These are phyloP conservation scores for Pristionchus japonicus DNA, from an alignment of 2,888 invertebrate genomes.

Conservation along the genomic window DNA sequence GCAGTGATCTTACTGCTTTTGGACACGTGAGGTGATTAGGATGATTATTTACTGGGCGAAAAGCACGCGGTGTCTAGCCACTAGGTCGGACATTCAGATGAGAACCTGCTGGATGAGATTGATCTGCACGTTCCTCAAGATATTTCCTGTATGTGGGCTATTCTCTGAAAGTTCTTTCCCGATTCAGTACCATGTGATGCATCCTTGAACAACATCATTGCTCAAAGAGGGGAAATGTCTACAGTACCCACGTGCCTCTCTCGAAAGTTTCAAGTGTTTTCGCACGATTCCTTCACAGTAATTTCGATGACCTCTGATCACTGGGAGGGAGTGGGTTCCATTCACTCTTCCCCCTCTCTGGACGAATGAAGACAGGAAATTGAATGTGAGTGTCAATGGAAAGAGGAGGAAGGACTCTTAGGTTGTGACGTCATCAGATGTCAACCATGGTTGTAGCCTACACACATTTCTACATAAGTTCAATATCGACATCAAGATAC, in stretches of 20 bases:
- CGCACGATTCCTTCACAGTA: not conserved
- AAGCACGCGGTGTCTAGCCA: too few relatives aligned
- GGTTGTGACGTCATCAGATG: not conserved
- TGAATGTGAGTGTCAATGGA: slow-evolving; percentile 12
- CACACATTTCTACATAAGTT: too few relatives aligned
- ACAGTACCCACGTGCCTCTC: not conserved
- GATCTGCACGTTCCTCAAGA: too few relatives aligned
- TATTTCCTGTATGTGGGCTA: too few relatives aligned
- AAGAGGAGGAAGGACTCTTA: not conserved
- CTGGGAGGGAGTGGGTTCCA: not conserved
- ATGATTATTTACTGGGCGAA: too few relatives aligned
- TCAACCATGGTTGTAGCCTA: not conserved
- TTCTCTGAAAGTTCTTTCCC: too few relatives aligned
- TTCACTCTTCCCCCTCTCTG: not conserved
- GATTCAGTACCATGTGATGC: too few relatives aligned
- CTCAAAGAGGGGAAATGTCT: not conserved
- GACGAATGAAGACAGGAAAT: slow-evolving; percentile 9
- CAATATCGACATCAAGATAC: not conserved
- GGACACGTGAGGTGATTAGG: too few relatives aligned
- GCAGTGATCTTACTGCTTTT: too few relatives aligned
- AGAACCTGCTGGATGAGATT: too few relatives aligned
- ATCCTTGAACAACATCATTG: too few relatives aligned
- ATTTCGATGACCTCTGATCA: not conserved
- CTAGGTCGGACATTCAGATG: too few relatives aligned
- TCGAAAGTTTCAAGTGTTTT: not conserved